These are phyloP conservation scores for Thereva unica DNA, from an alignment of 2,888 invertebrate species.

Conservation along the genomic window DNA sequence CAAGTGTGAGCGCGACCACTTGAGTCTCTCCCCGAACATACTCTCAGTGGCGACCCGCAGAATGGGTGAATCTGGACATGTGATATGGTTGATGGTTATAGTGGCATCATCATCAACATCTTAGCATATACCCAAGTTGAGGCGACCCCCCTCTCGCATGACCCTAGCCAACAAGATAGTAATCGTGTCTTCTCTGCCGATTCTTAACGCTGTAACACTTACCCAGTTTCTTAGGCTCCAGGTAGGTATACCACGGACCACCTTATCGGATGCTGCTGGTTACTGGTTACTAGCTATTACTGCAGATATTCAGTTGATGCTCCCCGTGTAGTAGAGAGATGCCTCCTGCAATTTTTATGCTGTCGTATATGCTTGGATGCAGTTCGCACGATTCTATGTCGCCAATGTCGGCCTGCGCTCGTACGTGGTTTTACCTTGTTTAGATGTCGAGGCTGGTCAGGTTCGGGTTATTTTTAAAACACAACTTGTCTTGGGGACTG, in stretches of 20 bases:
- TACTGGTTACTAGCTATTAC: conserved; percentile 1
- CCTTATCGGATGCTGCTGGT: conserved; percentile 18
- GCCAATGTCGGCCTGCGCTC: conserved; percentile 1
- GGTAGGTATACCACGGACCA: background rate
- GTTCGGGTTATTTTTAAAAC: conserved; percentile 18
- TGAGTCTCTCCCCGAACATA: background rate
- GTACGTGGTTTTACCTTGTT: conserved; percentile 19
- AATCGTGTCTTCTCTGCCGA: background rate
- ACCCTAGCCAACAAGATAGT: background rate
- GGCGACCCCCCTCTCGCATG: too few relatives aligned
- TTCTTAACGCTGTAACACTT: conserved; percentile 34
- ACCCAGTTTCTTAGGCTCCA: conserved; percentile 29
- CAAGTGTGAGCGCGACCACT: too few relatives aligned
- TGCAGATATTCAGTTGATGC: conserved; percentile 5
- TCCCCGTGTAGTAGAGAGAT: conserved; percentile 1
- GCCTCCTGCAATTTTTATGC: conserved; percentile 17
- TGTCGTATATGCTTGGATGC: background rate
- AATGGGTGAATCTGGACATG: conserved; percentile 2
- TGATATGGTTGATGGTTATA: conserved; percentile 10
- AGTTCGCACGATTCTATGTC: conserved; percentile 17
- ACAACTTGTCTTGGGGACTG: conserved; percentile 12
- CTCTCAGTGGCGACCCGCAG: conserved; percentile 2
- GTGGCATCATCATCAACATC: conserved; percentile 10
- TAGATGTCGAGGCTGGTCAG: conserved; percentile 10
- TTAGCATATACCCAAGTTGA: background rate